Evolutionary conservation across 64 coral and sea anemone genomes (phyloP), one percentile per base, ranked within the genome.

Genomic region (Orbicella faveolata): DNA sequence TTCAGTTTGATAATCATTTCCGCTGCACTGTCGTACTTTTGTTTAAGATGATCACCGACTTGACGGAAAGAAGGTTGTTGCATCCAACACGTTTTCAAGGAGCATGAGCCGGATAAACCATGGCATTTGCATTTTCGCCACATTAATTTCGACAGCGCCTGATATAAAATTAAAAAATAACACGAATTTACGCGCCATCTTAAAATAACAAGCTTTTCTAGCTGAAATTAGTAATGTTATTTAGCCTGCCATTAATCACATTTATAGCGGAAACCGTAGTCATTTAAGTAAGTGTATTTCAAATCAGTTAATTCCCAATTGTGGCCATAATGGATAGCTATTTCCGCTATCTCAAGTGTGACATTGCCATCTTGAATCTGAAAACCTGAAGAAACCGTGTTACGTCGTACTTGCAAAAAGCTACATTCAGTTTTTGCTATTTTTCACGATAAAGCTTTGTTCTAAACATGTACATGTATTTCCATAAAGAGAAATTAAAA

Each of bases 41-140:
- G 33, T 33, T 80, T 94, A 18, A 98, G 51, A 51, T 98, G 80
- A 55, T 90, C 88, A 2, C 96, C 96, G 48, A 98, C 90, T 79
- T 92, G 89, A 67, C 96, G 96, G 30, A 98, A 94, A 19, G 89
- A 75, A 1, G 96, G 92, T 23, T 98, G 96, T 48, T 98, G 96
- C 84, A 98, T 94, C 96, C 96, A 98, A 53, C 96, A 98, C 9
- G 92, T 98, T 76, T 87, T 91, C 96, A 98, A 92, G 2, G 96
- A 94, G 36, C 96, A 98, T 0, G 96, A 98, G 12, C 96, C 96
- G 13, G 96, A 98, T 30, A 98, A 75, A 7, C 96, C 96, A 63
- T 98, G 96, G 21, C 92, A 98, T 61, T 98, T 98, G 75, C 96
- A 98, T 61, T 98, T 98, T 19, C 76, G 88, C 80, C 88, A 98